Evolutionary conservation across 1,140 invertebrate genomes (phyloP), one percentile per base, ranked within the genome.

Genomic region (Camponotus vicinus): DNA sequence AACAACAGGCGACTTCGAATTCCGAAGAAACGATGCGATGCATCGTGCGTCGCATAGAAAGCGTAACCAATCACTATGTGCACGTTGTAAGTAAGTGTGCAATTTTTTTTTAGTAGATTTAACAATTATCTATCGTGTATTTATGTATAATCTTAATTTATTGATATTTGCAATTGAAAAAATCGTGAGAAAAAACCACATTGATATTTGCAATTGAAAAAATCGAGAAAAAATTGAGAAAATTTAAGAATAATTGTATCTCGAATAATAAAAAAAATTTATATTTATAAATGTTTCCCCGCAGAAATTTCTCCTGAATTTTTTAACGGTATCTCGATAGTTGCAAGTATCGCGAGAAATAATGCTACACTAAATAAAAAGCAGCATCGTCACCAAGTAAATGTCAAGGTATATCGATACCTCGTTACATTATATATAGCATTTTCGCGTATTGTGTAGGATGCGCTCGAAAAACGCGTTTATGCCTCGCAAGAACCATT

Each of bases 21-120:
- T 13, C n/a, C 13, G 27, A 55, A 27, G 77, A 69, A 40, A 34
- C 37, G 63, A 57, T 27, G 0, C 77, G n/a, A 18, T 40, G 45
- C 77, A 52, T 79, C 64, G 77, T 79, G 77, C n/a, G n/a, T 15
- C 27, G 77, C 77, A 79, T 79, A 79, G 69, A 69, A 79, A 79
- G 32, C 21, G 45, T 34, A 40, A 52, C 63, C 13, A 45, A 32
- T 40, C 77, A 52, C n/a, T 32, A 78, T n/a, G 21, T 27, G n/a
- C 63, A 69, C 4, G 77, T 18, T 55, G 55, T n/a, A 55, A 67
- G 55, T n/a, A 55, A 69, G 49, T 34, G 49, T 15, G 13, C 49
- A 79, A 45, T 34, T 34, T 79, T 34, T 34, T 79, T 40, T 79
- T 57, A 79, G 69, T 55, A 27, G 32, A 40, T 69, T 40, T 45